Base-by-base conservation (phyloP, 2,888 invertebrate species). In the Bellardia pandia region DNA sequence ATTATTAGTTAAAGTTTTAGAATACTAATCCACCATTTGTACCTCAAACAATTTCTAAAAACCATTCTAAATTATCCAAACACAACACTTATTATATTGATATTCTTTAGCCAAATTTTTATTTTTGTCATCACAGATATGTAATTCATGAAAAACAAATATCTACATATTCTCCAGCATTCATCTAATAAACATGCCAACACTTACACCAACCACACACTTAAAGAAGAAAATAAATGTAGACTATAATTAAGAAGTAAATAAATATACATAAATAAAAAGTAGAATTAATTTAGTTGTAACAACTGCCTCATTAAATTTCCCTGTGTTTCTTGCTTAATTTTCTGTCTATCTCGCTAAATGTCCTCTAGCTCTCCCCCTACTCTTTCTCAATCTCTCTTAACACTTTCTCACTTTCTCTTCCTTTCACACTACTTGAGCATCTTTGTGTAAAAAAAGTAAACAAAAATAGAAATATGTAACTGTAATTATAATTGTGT, bases 401-500 rank as follows among this genome's bases (percentile, higher is more conserved):
- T 45, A 66, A 62, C 23, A 48, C 13, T 14, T 60, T 11, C n/a
- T 5, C n/a, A 23, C 6, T 40, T 51, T 60, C n/a, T 30, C 40
- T 51, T 37, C 23, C 14, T 51, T 56, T 64, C 5, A 40, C 16
- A 51, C 72, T 53, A 14, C 42, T 33, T 13, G 1, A 33, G 64
- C 33, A 42, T 45, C 14, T 56, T 56, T 45, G 58, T 66, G 37
- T 45, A 53, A 60, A 51, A 74, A 66, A 58, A 42, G 4, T 0
- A 53, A 14, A 37, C 37, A 58, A 2, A 75, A 14, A 48, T 30
- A 30, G 30, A 75, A 48, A 23, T 81, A 23, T 23, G 23, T 23
- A 64, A 68, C 45, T 74, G 58, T 48, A 66, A 58, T 75, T 68
- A 48, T 48, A 81, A 56, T 66, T 48, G 11, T 66, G 53, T 62